Conservation (phyloP, 2,888 invertebrate genomes). For the Cerastis leucographa region DNA sequence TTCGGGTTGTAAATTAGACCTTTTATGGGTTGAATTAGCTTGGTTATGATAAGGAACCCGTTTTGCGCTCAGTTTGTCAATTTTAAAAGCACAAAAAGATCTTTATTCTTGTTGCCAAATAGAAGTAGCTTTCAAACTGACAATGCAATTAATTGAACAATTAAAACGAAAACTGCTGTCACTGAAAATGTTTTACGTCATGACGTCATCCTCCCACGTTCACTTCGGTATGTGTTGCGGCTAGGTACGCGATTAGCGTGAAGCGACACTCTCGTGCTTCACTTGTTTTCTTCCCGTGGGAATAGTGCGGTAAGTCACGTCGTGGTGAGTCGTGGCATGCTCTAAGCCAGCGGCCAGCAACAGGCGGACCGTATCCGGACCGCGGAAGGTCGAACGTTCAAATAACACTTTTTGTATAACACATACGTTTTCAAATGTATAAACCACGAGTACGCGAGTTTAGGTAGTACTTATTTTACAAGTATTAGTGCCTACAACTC, state of each 20-base stretch:
- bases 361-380: too few species aligned
- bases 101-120: neutral
- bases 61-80: constrained; percentile 6
- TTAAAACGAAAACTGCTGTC: neutral
- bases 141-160: neutral
- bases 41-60: neutral
- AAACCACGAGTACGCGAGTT: too few species aligned
- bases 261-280: neutral
- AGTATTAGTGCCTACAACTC: neutral
- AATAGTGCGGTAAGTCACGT: neutral
- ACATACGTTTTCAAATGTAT: too few species aligned
- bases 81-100: neutral
- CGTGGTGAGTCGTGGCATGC: neutral
- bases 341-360: neutral
- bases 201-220: neutral
- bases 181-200: neutral
- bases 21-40: constrained; percentile 8
- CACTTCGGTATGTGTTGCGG: neutral
- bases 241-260: neutral
- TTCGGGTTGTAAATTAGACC: constrained; percentile 19
- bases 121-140: neutral
- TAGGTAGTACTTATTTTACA: neutral
- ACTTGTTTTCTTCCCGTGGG: neutral
- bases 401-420: too few species aligned
- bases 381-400: neutral